A percentile compares a stretch with the other conserved stretches of the same genome.
Evolutionary conservation across 2,888 invertebrate genomes (phyloP).

Genomic region (Cephus pulcher): DNA sequence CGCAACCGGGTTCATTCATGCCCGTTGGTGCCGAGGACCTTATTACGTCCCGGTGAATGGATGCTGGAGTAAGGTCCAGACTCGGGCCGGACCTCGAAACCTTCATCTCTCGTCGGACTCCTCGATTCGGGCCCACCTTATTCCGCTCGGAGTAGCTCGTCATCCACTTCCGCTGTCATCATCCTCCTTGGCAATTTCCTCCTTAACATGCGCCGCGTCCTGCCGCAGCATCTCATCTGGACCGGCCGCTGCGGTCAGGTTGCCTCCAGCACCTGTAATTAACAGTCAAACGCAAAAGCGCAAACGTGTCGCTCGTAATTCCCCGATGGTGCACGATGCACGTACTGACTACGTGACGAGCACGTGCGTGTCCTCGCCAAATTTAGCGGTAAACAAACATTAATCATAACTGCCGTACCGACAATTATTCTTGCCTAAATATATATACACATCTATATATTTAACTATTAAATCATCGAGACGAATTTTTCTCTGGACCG

Average conservation of each 20-base stretch:
- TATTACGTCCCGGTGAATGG: slow-evolving; percentile 61
- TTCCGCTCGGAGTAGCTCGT: slow-evolving; percentile 3
- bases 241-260: too few relatives aligned
- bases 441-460: too few relatives aligned
- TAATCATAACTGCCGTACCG: not conserved
- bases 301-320: not conserved
- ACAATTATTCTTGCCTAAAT: not conserved
- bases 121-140: slow-evolving; percentile 16
- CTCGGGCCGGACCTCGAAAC: slow-evolving; percentile 18
- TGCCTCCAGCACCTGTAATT: not conserved
- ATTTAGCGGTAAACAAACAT: not conserved
- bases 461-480: not conserved
- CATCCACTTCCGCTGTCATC: not conserved
- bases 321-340: not conserved
- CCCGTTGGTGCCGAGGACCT: slow-evolving; percentile 61
- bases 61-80: not conserved
- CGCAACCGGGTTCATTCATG: slow-evolving; percentile 56
- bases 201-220: not conserved
- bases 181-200: not conserved
- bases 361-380: not conserved
- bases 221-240: not conserved
- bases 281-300: not conserved
- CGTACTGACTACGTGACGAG: not conserved
- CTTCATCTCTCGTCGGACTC: slow-evolving; percentile 14
- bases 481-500: not conserved